Evolutionary conservation across 2,888 invertebrate species (phyloP).

Genomic region (Sphaeridia pumilis): DNA sequence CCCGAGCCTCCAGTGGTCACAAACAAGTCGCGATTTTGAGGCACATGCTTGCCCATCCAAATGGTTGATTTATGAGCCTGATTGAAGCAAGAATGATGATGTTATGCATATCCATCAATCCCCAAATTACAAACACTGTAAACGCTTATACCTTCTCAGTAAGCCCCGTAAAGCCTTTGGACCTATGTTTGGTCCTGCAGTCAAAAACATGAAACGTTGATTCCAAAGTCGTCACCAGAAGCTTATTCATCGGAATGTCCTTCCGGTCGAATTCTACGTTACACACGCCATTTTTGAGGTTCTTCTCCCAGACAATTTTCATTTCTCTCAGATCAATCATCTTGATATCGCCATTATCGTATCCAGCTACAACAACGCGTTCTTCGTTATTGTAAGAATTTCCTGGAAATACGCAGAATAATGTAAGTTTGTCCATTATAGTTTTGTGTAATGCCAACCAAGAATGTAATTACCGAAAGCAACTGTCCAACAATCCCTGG

Average conservation of each 20-base stretch:
- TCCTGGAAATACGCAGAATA: slow-evolving; percentile 41
- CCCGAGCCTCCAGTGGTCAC: slow-evolving; percentile 83
- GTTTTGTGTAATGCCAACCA: no score
- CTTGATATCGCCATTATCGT: slow-evolving; percentile 92
- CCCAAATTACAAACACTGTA: no score
- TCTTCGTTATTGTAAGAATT: slow-evolving; percentile 79
- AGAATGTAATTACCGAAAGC: slow-evolving; percentile 70
- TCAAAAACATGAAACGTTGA: slow-evolving; percentile 83
- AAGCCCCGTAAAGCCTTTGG: slow-evolving; percentile 64
- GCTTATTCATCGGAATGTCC: slow-evolving; percentile 89
- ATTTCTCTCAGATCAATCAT: slow-evolving; percentile 79
- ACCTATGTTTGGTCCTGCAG: slow-evolving; percentile 72
- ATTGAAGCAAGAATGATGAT: slow-evolving; percentile 10
- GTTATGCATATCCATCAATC: background rate
- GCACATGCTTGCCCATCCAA: slow-evolving; percentile 77
- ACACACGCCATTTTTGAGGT: slow-evolving; percentile 73
- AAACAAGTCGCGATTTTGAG: slow-evolving; percentile 88
- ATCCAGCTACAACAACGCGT: slow-evolving; percentile 76
- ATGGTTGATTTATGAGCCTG: slow-evolving; percentile 63
- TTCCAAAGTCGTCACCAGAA: slow-evolving; percentile 81
- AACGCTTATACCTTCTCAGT: slow-evolving; percentile 52
- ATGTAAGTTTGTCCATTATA: background rate
- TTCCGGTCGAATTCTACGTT: slow-evolving; percentile 74
- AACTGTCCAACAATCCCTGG: slow-evolving; percentile 87
- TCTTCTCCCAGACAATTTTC: slow-evolving; percentile 77